Percentiles rank a stretch among this genome's conserved stretches.
These are phyloP conservation scores for Eutolmus rufibarbis DNA, from an alignment of 2,888 invertebrate species.

Conservation along the genomic window DNA sequence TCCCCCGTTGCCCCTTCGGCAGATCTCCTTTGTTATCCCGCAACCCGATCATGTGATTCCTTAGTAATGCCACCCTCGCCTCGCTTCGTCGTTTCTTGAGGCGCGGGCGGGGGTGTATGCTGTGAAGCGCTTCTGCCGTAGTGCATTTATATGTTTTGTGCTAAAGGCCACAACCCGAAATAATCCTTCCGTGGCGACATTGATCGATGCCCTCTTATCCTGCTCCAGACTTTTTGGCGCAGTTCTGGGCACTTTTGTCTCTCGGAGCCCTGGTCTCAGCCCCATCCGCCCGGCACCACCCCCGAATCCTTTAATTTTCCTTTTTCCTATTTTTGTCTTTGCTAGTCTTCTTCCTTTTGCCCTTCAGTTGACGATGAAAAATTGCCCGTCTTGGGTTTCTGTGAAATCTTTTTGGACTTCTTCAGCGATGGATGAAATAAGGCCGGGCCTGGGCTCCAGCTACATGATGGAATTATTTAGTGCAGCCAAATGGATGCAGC, in stretches of 20 bases:
- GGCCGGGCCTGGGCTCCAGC: background rate
- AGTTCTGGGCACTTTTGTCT: slow-evolving; percentile 43
- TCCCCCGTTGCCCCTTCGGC: background rate
- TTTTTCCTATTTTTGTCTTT: slow-evolving; percentile 42
- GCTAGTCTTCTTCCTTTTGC: slow-evolving; percentile 33
- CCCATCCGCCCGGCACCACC: background rate
- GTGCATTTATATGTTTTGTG: slow-evolving; percentile 41
- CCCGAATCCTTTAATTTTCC: slow-evolving; percentile 37
- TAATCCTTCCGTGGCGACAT: slow-evolving; percentile 48
- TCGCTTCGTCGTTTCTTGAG: background rate
- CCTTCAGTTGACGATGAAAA: slow-evolving; percentile 48
- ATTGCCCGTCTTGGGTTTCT: slow-evolving; percentile 47
- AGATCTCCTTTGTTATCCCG: slow-evolving; percentile 42
- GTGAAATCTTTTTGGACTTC: slow-evolving; percentile 40
- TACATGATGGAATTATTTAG: slow-evolving; percentile 38
- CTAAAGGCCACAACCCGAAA: slow-evolving; percentile 47
- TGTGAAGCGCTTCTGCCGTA: slow-evolving; percentile 13
- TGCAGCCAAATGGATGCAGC: slow-evolving; percentile 35
- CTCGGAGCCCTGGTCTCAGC: background rate
- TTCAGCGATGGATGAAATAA: slow-evolving; percentile 42
- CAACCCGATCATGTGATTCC: slow-evolving; percentile 45
- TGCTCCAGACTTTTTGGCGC: slow-evolving; percentile 48
- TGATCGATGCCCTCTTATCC: slow-evolving; percentile 49
- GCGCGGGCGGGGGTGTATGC: background rate
- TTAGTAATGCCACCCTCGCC: slow-evolving; percentile 24